Base-by-base conservation (phyloP, 2,113 vertebrate species). In the Callaeas wilsoni region DNA sequence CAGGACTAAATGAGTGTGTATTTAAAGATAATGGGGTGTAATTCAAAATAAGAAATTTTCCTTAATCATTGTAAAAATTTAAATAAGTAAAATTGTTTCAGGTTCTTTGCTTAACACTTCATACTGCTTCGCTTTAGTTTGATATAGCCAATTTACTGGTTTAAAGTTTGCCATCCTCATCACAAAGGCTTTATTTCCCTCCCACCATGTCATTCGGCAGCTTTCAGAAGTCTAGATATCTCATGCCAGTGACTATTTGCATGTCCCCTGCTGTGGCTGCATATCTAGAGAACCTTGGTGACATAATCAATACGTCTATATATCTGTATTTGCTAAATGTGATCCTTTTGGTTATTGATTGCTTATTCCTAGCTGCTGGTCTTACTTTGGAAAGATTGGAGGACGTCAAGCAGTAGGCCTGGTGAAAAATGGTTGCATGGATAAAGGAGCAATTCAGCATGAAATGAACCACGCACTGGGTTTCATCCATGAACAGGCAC, bases 391-490 rank as follows among this genome's bases (percentile, higher is more conserved):
- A n/a, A 97, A 96, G 62, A 93, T 33, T 32, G 91, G 86, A 47
- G 70, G 97, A 16, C 93, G 52, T 10, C 98, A 98, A 88, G 67
- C 69, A 37, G 52, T 98, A 35, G 97, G 97, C 22, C 89, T 98
- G 79, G 39, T 94, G 35, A 94, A 89, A 75, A 75, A 84, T 19
- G 95, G 96, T 18, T 98, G 98, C 73, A 82, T 98, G 88, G 87
- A 95, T 67, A 93, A 97, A 63, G 53, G 96, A 86, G 97, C 97
- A 17, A 97, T 98, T 87, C 97, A 98, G 73, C 98, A 98, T 46
- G 98, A 98, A 93, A 90, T 98, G 81, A 98, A 97, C 65, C 98
- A 98, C 0, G 98, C 97, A 0, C 74, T 98, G 89, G 98, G 98
- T 46, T 98, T 98, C 96, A 91, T 97, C 53, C 98, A 98, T 3